Conservation (phyloP, 2,888 invertebrate genomes). For the Drosophila anceps region DNA sequence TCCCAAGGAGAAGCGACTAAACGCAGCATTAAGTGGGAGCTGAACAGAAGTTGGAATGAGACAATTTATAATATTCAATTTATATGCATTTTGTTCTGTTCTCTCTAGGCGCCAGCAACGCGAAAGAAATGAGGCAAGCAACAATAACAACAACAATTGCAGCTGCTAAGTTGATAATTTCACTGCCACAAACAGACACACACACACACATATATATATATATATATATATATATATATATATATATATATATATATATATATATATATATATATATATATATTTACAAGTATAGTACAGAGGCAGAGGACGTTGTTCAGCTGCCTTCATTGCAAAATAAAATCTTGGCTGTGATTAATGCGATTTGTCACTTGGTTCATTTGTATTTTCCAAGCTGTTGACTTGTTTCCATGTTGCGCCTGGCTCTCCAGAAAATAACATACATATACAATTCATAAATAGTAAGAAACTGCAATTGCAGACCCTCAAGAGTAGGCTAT, state of each 20-base stretch:
- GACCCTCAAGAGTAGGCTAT: constrained; percentile 45
- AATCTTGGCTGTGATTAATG: constrained; percentile 78
- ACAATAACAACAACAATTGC: constrained; percentile 44
- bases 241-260: background rate
- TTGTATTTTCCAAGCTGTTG: constrained; percentile 76
- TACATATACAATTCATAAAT: constrained; percentile 72
- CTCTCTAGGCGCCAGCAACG: constrained; percentile 33
- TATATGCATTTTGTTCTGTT: constrained; percentile 76
- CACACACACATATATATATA: background rate
- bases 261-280: background rate
- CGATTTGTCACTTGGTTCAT: constrained; percentile 80
- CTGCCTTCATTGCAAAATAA: constrained; percentile 43
- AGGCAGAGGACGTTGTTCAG: constrained; percentile 11
- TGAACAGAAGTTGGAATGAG: constrained; percentile 64
- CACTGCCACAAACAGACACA: constrained; percentile 28
- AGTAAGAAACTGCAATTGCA: constrained; percentile 55
- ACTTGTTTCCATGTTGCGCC: constrained; percentile 43
- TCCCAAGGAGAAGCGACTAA: constrained; percentile 30
- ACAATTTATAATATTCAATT: constrained; percentile 83
- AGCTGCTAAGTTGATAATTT: constrained; percentile 75
- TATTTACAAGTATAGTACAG: background rate
- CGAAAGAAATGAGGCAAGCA: constrained; percentile 21
- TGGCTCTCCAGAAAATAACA: constrained; percentile 23
- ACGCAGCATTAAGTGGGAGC: constrained; percentile 43
- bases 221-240: background rate